phyloP scores from a whole-genome alignment of 2,888 invertebrate genomes.

The Alentia gelatinosa region DNA sequence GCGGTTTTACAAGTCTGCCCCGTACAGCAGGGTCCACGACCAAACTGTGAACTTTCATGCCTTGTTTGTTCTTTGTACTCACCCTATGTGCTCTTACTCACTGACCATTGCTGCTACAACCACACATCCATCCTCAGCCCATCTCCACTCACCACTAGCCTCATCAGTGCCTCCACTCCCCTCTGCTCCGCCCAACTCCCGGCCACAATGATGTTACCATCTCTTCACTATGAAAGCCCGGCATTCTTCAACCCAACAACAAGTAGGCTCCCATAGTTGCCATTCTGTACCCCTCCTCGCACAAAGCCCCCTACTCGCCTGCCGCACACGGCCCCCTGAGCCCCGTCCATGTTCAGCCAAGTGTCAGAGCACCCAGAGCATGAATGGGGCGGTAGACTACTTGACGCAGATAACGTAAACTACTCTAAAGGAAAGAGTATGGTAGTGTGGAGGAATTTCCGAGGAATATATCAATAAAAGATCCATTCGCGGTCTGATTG shows the following conservation, averaged over 20 bases:
- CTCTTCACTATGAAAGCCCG: background rate
- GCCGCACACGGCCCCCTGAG: background rate
- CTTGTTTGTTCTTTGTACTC: background rate
- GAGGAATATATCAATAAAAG: background rate
- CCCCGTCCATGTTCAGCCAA: background rate
- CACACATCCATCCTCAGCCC: background rate
- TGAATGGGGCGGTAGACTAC: background rate
- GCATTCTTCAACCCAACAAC: background rate
- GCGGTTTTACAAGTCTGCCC: too few species aligned
- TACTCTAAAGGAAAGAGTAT: background rate
- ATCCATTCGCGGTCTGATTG: background rate
- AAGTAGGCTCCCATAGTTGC: background rate
- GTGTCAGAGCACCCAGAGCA: background rate
- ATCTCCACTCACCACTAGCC: background rate
- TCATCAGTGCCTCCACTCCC: background rate
- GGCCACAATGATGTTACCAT: conserved; percentile 13
- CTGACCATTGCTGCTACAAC: too few species aligned
- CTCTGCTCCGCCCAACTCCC: background rate
- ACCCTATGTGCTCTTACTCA: background rate
- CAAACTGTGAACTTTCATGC: background rate
- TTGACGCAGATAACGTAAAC: background rate
- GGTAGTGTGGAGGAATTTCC: background rate
- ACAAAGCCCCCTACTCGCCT: background rate
- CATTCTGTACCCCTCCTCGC: background rate
- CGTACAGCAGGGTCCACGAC: too few species aligned